These are phyloP conservation scores for Peromyscus melanophrys DNA, from an alignment of 2,797 vertebrate genomes.

Conservation along the genomic window DNA sequence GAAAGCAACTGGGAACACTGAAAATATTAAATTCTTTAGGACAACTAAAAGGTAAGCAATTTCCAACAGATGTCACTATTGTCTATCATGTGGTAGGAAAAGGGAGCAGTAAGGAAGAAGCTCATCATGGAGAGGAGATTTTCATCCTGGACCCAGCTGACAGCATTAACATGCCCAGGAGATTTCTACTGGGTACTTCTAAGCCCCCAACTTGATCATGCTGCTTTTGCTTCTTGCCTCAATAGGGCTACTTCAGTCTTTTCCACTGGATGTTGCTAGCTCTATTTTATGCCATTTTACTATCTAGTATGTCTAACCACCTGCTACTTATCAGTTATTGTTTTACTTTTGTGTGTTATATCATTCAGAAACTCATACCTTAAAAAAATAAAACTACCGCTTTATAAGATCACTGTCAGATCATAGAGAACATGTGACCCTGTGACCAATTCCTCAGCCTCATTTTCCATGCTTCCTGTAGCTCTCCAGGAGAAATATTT, in stretches of 20 bases:
- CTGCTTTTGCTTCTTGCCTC: neutral
- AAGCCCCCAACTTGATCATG: neutral
- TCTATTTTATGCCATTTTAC: neutral
- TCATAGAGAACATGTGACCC: neutral
- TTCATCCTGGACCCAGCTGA: too few species aligned
- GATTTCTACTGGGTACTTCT: neutral
- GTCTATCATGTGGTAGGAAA: neutral
- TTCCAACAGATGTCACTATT: neutral
- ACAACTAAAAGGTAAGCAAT: neutral
- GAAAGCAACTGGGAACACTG: neutral
- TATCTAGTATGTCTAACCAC: neutral
- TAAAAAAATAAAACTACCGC: neutral
- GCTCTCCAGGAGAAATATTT: neutral
- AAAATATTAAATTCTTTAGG: neutral
- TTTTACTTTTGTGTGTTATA: too few species aligned
- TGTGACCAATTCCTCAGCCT: neutral
- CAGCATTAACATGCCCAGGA: neutral
- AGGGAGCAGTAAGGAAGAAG: neutral
- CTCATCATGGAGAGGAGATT: neutral
- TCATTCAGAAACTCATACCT: neutral
- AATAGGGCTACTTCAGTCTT: neutral
- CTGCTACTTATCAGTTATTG: neutral
- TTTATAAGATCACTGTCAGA: neutral
- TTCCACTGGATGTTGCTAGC: neutral
- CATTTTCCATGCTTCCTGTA: neutral